These are phyloP conservation scores for Athrips mouffetella DNA, from an alignment of 2,888 invertebrate species.

Conservation along the genomic window DNA sequence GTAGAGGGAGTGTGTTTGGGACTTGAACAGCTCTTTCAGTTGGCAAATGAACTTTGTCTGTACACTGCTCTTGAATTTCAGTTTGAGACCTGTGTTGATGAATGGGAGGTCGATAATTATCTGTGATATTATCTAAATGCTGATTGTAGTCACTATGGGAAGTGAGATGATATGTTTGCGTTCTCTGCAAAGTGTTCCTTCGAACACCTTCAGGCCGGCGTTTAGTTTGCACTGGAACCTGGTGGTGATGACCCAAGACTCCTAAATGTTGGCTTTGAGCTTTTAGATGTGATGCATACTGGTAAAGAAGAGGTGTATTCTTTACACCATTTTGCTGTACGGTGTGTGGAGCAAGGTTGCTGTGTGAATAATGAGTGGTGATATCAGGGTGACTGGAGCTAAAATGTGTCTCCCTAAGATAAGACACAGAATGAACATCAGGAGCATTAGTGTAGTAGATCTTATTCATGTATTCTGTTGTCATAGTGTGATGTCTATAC, in stretches of 20 bases:
- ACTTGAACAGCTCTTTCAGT: conserved; percentile 54
- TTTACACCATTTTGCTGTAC: conserved; percentile 51
- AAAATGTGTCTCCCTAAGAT: conserved; percentile 69
- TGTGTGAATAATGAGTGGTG: conserved; percentile 59
- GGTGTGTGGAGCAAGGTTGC: conserved; percentile 45
- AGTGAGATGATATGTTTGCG: conserved; percentile 72
- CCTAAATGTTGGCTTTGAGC: conserved; percentile 69
- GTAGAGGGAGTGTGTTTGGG: conserved; percentile 62
- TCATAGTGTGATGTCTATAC: conserved; percentile 66
- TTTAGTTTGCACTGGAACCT: conserved; percentile 53
- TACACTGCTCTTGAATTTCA: conserved; percentile 59
- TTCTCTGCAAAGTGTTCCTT: conserved; percentile 66
- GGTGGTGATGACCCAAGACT: conserved; percentile 58
- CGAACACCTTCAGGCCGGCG: conserved; percentile 57
- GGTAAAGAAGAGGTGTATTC: conserved; percentile 66
- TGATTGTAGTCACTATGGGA: conserved; percentile 73
- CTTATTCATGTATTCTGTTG: conserved; percentile 68
- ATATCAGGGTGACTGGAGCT: conserved; percentile 75
- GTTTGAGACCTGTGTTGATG: conserved; percentile 66
- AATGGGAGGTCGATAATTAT: conserved; percentile 51
- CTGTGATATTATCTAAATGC: conserved; percentile 62
- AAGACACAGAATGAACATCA: conserved; percentile 62
- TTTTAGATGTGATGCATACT: conserved; percentile 72
- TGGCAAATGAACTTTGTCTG: conserved; percentile 45
- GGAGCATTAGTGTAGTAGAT: conserved; percentile 59